These are phyloP conservation scores for Cremastinae sp. DNA, from an alignment of 2,888 invertebrate genomes.

Conservation along the genomic window DNA sequence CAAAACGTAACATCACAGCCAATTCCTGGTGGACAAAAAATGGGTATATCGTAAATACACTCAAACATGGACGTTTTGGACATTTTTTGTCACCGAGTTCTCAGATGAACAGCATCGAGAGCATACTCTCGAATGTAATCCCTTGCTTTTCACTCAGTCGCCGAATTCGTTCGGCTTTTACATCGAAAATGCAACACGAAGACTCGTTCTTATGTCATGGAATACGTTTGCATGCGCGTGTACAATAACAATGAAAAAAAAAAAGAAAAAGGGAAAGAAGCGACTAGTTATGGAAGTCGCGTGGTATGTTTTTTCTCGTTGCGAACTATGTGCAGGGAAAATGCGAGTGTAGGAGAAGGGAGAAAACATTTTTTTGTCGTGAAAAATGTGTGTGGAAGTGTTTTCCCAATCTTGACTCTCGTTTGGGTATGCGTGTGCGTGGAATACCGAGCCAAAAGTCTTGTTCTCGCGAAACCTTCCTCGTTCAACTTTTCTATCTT, in stretches of 20 bases:
- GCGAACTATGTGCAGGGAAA: background rate
- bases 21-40: conserved; percentile 35
- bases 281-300: conserved; percentile 49
- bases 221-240: background rate
- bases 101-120: conserved; percentile 44
- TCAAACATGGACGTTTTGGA: background rate
- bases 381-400: no score
- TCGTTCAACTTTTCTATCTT: conserved; percentile 47
- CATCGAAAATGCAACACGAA: background rate
- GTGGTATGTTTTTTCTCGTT: conserved; percentile 25
- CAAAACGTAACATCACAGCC: conserved; percentile 18
- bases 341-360: no score
- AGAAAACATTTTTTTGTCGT: no score
- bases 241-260: background rate
- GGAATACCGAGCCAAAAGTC: conserved; percentile 47
- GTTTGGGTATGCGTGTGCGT: conserved; percentile 18
- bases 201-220: background rate
- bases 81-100: conserved; percentile 7
- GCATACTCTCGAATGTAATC: conserved; percentile 51
- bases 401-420: no score
- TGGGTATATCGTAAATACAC: conserved; percentile 3
- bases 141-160: conserved; percentile 44
- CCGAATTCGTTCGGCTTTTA: conserved; percentile 49
- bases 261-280: background rate
- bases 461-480: conserved; percentile 47